Evolutionary conservation across 2,888 invertebrate genomes (phyloP).

Genomic region (Acleris cristana): DNA sequence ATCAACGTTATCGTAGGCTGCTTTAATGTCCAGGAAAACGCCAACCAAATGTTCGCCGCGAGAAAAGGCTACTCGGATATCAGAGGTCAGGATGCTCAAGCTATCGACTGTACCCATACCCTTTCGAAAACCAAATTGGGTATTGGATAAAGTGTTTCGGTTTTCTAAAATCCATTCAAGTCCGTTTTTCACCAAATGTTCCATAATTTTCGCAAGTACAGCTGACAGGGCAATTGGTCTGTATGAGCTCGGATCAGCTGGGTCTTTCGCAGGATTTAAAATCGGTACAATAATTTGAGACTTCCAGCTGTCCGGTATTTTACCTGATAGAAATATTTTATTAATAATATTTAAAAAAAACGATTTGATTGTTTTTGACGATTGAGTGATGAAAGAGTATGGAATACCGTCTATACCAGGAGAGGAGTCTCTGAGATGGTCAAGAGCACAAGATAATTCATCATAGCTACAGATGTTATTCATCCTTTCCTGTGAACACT

Average conservation of each 20-base stretch:
- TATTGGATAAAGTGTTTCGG: background rate
- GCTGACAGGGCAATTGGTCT: constrained; percentile 2
- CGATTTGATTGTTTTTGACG: background rate
- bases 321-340: background rate
- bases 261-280: background rate
- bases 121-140: background rate
- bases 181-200: background rate
- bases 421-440: background rate
- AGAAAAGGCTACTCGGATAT: background rate
- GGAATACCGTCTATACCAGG: constrained; percentile 8
- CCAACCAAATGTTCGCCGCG: background rate
- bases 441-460: background rate
- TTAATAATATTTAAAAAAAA: constrained; percentile 1
- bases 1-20: background rate
- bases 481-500: background rate
- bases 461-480: background rate
- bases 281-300: background rate
- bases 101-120: constrained; percentile 1
- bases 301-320: background rate
- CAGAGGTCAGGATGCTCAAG: background rate
- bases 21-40: background rate
- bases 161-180: background rate
- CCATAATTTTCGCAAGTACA: background rate
- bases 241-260: background rate
- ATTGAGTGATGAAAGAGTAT: background rate